These are phyloP conservation scores for Protodeltote pygarga DNA, from an alignment of 2,888 invertebrate genomes.

Conservation along the genomic window DNA sequence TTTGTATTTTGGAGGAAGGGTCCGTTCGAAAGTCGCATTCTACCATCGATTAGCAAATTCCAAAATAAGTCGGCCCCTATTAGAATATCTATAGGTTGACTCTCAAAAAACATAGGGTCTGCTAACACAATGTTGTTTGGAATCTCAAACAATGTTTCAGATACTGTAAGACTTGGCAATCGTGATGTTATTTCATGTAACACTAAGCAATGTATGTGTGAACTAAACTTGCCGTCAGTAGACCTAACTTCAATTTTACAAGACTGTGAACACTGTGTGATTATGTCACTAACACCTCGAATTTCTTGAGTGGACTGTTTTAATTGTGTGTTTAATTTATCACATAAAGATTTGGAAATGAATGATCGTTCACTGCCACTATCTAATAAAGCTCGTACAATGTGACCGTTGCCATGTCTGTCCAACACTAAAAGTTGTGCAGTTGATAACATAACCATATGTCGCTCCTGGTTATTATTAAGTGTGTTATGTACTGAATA, in stretches of 20 bases:
- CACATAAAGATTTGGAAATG: slow-evolving; percentile 22
- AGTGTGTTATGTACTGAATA: too few relatives aligned
- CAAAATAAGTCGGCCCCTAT: slow-evolving; percentile 10
- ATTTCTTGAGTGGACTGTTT: slow-evolving; percentile 45
- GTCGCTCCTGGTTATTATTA: too few relatives aligned
- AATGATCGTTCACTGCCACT: slow-evolving; percentile 7
- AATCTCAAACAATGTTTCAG: background rate
- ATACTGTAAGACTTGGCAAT: background rate
- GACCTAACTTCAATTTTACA: slow-evolving; percentile 7
- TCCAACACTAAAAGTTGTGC: too few relatives aligned
- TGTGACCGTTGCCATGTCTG: too few relatives aligned
- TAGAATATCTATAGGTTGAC: background rate
- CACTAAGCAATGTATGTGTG: slow-evolving; percentile 1
- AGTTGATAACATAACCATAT: too few relatives aligned
- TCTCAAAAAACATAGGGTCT: background rate
- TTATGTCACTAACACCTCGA: slow-evolving; percentile 20
- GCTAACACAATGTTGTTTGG: background rate
- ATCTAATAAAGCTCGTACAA: too few relatives aligned
- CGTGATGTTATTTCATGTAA: background rate
- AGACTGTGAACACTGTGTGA: background rate
- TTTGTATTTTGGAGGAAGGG: slow-evolving; percentile 25
- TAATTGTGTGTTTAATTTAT: slow-evolving; percentile 22
- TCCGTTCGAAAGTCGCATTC: background rate
- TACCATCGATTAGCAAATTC: slow-evolving; percentile 1
- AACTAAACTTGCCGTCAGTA: background rate